Evolutionary conservation across 2,888 invertebrate species (phyloP).

Genomic region (Oasisia sp.): DNA sequence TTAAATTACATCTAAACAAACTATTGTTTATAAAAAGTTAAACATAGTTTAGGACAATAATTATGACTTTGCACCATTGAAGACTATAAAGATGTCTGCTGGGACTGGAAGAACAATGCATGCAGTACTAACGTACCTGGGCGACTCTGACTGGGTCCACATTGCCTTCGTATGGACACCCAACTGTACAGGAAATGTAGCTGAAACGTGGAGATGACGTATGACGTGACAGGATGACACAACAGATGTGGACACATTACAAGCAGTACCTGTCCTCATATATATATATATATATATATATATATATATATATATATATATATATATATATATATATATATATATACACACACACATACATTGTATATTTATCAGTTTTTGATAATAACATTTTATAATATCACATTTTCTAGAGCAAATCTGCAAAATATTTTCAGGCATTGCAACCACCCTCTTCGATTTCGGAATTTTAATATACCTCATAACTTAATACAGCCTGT

Average conservation of each 20-base stretch:
- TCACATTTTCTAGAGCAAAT: too few species aligned
- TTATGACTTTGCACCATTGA: neutral
- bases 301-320: too few species aligned
- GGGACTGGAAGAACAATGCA: neutral
- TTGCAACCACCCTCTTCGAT: too few species aligned
- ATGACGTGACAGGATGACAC: neutral
- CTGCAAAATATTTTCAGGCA: too few species aligned
- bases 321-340: too few species aligned
- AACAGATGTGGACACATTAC: neutral
- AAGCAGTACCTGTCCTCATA: too few species aligned
- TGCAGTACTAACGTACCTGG: slow-evolving; percentile 69
- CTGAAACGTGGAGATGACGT: slow-evolving; percentile 44
- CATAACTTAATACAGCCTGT: too few species aligned
- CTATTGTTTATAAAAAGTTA: neutral
- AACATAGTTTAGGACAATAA: neutral
- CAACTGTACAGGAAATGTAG: slow-evolving; percentile 94
- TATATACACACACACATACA: too few species aligned
- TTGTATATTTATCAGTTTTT: too few species aligned
- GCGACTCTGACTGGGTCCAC: slow-evolving; percentile 82
- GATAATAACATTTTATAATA: too few species aligned
- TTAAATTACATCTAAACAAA: neutral
- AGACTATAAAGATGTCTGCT: slow-evolving; percentile 40
- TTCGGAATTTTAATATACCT: too few species aligned
- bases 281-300: too few species aligned
- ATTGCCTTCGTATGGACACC: slow-evolving; percentile 95